Evolutionary conservation across 1,140 invertebrate species (phyloP).

Genomic region (Nixonia krombeini): DNA sequence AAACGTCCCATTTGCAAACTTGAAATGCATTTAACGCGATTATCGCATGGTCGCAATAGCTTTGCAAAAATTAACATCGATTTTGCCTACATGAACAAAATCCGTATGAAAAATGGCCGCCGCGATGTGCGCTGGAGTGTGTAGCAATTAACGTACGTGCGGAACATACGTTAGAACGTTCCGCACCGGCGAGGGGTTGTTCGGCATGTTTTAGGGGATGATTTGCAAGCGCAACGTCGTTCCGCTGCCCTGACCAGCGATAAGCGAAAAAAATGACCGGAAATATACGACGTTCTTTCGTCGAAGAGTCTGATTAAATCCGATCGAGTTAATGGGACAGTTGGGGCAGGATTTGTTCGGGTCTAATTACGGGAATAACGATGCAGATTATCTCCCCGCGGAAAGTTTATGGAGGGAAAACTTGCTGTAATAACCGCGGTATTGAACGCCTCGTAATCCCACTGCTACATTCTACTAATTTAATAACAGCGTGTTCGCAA

Average conservation of each 20-base stretch:
- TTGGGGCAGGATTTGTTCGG: too few relatives aligned
- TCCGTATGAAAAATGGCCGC: constrained; percentile 57
- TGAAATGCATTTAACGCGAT: too few relatives aligned
- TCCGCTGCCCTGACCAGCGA: constrained; percentile 16
- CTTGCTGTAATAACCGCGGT: constrained; percentile 7
- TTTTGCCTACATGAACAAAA: constrained; percentile 55
- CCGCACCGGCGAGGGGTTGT: constrained; percentile 43
- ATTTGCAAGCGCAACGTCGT: constrained; percentile 59
- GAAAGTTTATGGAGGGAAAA: constrained; percentile 13
- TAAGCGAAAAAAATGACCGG: constrained; percentile 5
- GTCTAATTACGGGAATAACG: too few relatives aligned
- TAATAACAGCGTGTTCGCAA: constrained; percentile 24
- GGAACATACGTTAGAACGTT: constrained; percentile 33
- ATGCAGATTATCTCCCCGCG: constrained; percentile 14
- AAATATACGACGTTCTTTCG: too few relatives aligned
- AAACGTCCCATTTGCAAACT: too few relatives aligned
- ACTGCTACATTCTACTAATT: constrained; percentile 10
- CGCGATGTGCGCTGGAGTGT: not conserved
- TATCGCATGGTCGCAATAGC: constrained; percentile 46
- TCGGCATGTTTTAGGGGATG: constrained; percentile 57
- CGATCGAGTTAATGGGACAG: too few relatives aligned
- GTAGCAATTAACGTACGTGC: constrained; percentile 37
- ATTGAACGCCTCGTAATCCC: constrained; percentile 18
- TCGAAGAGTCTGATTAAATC: too few relatives aligned
- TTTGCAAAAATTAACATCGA: constrained; percentile 61